These are phyloP conservation scores for Amblyornis subalaris DNA, from an alignment of 2,113 vertebrate species.

Conservation along the genomic window DNA sequence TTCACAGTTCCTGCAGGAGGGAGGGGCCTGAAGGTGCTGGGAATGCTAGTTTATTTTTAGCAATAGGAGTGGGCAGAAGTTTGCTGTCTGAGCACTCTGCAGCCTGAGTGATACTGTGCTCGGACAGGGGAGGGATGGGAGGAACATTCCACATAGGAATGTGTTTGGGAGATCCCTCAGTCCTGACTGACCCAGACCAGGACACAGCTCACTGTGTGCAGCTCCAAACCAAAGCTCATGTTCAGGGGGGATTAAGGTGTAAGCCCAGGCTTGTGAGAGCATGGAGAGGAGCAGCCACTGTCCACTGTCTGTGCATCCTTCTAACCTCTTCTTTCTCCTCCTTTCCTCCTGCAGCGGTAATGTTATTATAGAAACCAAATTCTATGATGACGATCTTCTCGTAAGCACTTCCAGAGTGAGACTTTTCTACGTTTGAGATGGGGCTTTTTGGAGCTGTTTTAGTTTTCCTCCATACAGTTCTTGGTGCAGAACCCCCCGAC, in stretches of 20 bases:
- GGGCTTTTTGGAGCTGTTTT: slow-evolving; percentile 60
- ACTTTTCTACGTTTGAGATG: slow-evolving; percentile 96
- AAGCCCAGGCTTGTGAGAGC: background rate
- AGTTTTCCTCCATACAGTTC: slow-evolving; percentile 63
- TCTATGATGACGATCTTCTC: slow-evolving; percentile 95
- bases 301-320: background rate
- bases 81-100: background rate
- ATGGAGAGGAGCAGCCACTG: accelerated
- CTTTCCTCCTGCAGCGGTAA: slow-evolving; percentile 83
- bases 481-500: slow-evolving; percentile 59
- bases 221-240: background rate
- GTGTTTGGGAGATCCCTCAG: background rate
- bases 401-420: slow-evolving; percentile 98
- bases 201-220: background rate
- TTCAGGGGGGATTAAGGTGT: background rate
- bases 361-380: slow-evolving; percentile 99
- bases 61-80: background rate
- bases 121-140: background rate
- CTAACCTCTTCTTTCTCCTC: slow-evolving; percentile 17
- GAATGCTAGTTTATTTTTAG: background rate
- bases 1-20: background rate
- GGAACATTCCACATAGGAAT: background rate
- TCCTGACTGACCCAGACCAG: background rate
- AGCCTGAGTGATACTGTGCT: background rate
- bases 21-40: background rate